Conservation (phyloP, 1,140 invertebrate genomes). For the Luehdorfia chinensis region DNA sequence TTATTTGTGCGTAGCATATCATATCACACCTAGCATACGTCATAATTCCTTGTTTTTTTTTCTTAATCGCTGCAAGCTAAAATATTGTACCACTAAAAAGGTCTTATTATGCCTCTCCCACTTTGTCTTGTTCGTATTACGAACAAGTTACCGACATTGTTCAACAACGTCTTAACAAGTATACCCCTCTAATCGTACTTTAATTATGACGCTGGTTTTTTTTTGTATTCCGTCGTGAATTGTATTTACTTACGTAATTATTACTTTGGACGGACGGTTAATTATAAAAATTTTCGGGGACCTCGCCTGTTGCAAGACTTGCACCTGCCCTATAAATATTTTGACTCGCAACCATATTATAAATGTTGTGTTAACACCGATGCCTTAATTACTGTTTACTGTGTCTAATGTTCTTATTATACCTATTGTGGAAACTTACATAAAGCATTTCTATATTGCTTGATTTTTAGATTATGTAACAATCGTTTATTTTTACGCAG, state of each 20-base stretch:
- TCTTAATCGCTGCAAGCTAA: too few relatives aligned
- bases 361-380: slow-evolving; percentile 13
- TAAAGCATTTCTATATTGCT: neutral
- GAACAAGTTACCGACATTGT: too few relatives aligned
- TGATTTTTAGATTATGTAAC: neutral
- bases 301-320: slow-evolving; percentile 2
- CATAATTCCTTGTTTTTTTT: too few relatives aligned
- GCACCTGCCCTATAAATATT: slow-evolving; percentile 18
- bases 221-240: slow-evolving; percentile 6
- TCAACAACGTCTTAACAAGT: too few relatives aligned
- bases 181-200: slow-evolving; percentile 17
- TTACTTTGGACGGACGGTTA: slow-evolving; percentile 12
- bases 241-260: slow-evolving; percentile 19
- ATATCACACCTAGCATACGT: too few relatives aligned
- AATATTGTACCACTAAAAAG: too few relatives aligned
- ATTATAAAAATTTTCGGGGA: slow-evolving; percentile 14
- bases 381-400: slow-evolving; percentile 6
- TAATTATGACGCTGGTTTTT: slow-evolving; percentile 13
- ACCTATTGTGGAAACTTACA: neutral
- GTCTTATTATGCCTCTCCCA: too few relatives aligned
- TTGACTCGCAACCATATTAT: slow-evolving; percentile 8
- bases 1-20: too few relatives aligned
- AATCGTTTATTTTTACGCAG: slow-evolving; percentile 2
- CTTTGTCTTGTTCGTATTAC: too few relatives aligned
- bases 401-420: slow-evolving; percentile 5